Conservation (phyloP, 1,140 invertebrate species). For the Drosophila saltans region DNA sequence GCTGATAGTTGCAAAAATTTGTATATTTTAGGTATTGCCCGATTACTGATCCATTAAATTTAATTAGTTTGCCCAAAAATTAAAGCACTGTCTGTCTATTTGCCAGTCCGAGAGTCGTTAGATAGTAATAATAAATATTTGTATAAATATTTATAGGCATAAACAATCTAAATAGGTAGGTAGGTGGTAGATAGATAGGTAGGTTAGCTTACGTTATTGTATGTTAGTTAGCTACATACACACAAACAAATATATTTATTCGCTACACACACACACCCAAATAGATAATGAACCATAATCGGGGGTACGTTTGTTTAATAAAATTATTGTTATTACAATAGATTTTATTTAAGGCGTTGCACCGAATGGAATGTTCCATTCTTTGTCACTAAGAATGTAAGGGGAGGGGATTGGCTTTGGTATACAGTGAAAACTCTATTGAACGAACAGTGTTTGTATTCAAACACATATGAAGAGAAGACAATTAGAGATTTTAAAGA, state of each 20-base stretch:
- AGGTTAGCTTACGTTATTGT: background rate
- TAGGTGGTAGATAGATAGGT: background rate
- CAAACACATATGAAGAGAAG: too few relatives aligned
- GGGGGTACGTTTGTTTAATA: background rate
- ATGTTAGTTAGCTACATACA: too few relatives aligned
- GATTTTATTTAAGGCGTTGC: too few relatives aligned
- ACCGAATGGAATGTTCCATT: too few relatives aligned
- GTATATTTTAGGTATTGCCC: too few relatives aligned
- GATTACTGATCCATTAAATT: slow-evolving; percentile 3
- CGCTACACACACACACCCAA: background rate
- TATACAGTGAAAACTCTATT: too few relatives aligned
- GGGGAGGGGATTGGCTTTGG: too few relatives aligned
- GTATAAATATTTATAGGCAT: slow-evolving; percentile 1
- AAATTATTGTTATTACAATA: background rate
- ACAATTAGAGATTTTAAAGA: too few relatives aligned
- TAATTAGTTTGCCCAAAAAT: slow-evolving; percentile 6
- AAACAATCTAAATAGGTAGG: background rate
- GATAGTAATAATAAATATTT: background rate
- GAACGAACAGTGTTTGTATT: too few relatives aligned
- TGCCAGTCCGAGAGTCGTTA: background rate
- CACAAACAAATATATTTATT: background rate
- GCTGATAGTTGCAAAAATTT: too few relatives aligned
- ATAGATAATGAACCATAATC: background rate
- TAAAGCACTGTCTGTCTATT: slow-evolving; percentile 4
- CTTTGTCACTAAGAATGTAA: too few relatives aligned